Evolutionary conservation across 2,113 vertebrate species (phyloP).

Genomic region (Tonatia bakeri): DNA sequence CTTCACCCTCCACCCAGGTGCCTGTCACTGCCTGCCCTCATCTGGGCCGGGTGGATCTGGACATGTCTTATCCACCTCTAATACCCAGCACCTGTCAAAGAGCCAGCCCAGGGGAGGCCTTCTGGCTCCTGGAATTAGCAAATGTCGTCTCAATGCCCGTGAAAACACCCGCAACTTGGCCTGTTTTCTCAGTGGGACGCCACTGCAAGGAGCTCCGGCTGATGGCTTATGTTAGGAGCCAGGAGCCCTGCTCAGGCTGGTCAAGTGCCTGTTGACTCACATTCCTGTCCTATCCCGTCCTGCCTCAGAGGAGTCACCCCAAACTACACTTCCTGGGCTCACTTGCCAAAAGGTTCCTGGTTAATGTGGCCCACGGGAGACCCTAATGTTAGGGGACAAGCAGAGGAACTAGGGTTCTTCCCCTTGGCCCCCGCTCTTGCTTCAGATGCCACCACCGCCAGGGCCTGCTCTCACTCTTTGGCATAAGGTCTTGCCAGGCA

Average conservation of each 20-base stretch:
- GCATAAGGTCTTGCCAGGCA: neutral
- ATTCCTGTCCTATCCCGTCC: neutral
- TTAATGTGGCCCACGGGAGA: neutral
- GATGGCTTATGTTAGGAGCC: neutral
- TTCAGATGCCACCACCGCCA: fast-evolving
- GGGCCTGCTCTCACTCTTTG: neutral
- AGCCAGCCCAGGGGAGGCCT: neutral
- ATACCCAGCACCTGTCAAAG: neutral
- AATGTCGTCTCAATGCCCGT: neutral
- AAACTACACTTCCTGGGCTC: neutral
- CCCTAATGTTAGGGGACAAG: no score
- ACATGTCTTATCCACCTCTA: neutral
- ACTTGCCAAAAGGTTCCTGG: neutral
- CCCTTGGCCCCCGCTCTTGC: neutral
- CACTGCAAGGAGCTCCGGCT: fast-evolving
- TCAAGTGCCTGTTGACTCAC: neutral
- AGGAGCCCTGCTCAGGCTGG: neutral
- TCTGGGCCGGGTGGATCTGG: no score
- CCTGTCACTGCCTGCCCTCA: neutral
- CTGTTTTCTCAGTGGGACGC: fast-evolving
- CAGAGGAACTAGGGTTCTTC: neutral
- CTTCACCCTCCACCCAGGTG: neutral
- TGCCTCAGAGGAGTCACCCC: neutral
- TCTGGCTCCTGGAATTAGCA: neutral
- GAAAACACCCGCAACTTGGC: neutral